These are phyloP conservation scores for Puntigrus tetrazona DNA, from an alignment of 2,113 vertebrate genomes.

Conservation along the genomic window DNA sequence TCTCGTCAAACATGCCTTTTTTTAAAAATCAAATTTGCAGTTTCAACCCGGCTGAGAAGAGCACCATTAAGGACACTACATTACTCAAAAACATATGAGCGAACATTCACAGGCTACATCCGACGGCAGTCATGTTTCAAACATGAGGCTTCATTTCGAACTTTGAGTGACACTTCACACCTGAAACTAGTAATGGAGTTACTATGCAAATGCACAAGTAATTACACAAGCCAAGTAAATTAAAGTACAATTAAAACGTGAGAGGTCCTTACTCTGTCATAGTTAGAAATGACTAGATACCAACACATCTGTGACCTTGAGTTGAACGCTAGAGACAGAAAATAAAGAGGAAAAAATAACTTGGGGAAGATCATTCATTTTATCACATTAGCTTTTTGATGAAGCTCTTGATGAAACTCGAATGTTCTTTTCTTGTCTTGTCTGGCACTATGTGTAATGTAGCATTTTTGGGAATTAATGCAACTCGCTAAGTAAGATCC, in stretches of 20 bases:
- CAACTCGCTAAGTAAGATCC: slow-evolving; percentile 73
- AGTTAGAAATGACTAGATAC: slow-evolving; percentile 49
- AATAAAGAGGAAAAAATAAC: slow-evolving; percentile 53
- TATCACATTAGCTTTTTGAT: slow-evolving; percentile 63
- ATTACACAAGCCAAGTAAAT: slow-evolving; percentile 52
- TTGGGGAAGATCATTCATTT: slow-evolving; percentile 47
- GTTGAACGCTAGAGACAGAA: slow-evolving; percentile 42
- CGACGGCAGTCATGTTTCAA: background rate
- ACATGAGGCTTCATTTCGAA: slow-evolving; percentile 23
- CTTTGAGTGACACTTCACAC: slow-evolving; percentile 38
- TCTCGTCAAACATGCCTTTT: slow-evolving; percentile 14
- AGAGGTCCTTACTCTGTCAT: slow-evolving; percentile 46
- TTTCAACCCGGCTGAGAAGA: slow-evolving; percentile 3
- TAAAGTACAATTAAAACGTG: slow-evolving; percentile 35
- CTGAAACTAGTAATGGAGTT: slow-evolving; percentile 57
- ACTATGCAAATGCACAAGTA: slow-evolving; percentile 54
- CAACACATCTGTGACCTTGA: slow-evolving; percentile 44
- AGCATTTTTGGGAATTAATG: slow-evolving; percentile 76
- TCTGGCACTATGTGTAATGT: slow-evolving; percentile 67
- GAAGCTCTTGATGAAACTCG: slow-evolving; percentile 71
- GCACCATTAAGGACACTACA: slow-evolving; percentile 6
- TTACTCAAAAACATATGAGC: background rate
- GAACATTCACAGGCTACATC: background rate
- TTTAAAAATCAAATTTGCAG: background rate
- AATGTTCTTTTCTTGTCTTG: slow-evolving; percentile 61